Evolutionary conservation across 2,113 vertebrate genomes (phyloP).

Genomic region (Fregata magnificens): DNA sequence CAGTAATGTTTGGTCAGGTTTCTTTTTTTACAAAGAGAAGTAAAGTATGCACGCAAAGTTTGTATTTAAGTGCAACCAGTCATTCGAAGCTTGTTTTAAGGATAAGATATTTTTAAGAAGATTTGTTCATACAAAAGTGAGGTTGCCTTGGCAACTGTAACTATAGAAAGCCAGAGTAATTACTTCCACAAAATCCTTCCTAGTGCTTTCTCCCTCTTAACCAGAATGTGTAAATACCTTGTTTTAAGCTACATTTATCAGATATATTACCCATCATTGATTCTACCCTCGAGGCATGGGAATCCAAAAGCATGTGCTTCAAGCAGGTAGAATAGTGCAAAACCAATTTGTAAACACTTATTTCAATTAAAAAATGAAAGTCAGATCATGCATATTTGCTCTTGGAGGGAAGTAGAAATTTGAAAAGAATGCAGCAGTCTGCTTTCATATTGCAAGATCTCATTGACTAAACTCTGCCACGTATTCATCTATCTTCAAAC

Average conservation of each 20-base stretch:
- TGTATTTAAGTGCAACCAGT: not conserved
- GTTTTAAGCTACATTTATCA: not conserved
- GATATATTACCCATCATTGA: not conserved
- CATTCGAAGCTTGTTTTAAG: conserved; percentile 28
- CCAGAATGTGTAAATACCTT: not conserved
- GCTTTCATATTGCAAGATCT: not conserved
- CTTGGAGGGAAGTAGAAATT: not conserved
- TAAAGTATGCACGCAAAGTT: not conserved
- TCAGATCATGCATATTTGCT: not conserved
- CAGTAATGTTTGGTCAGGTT: not conserved
- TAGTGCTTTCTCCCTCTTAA: not conserved
- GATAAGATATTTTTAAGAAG: conserved; percentile 9
- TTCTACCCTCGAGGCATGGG: not conserved
- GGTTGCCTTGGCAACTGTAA: conserved; percentile 58
- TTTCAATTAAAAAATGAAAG: not conserved
- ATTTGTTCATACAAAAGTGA: conserved; percentile 12
- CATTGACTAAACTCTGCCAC: not conserved
- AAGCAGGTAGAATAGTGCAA: not conserved
- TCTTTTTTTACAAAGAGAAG: not conserved
- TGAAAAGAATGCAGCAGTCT: not conserved
- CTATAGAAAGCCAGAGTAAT: conserved; percentile 39
- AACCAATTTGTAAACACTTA: not conserved
- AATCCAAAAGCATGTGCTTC: not conserved
- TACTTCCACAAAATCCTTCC: conserved; percentile 43
- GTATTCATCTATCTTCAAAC: not conserved